These are phyloP conservation scores for Latrodectus geometricus DNA, from an alignment of 1,140 invertebrate species.

Conservation along the genomic window DNA sequence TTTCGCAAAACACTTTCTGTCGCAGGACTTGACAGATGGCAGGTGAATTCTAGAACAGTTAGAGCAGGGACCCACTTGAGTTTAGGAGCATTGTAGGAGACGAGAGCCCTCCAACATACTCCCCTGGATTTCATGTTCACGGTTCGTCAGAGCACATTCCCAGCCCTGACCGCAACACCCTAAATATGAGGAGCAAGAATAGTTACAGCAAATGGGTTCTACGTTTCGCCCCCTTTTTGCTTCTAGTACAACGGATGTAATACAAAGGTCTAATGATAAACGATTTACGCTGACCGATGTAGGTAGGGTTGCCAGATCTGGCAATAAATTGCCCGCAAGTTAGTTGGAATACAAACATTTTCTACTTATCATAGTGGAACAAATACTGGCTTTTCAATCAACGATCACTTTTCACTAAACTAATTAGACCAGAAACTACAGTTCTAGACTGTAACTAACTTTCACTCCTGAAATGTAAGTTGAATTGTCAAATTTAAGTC, in stretches of 20 bases:
- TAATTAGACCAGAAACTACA: too few species aligned
- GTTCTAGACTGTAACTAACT: too few species aligned
- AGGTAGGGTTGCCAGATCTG: background rate
- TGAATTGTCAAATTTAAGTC: too few species aligned
- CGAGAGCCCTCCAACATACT: slow-evolving; percentile 27
- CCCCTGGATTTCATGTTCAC: slow-evolving; percentile 31
- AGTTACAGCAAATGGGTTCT: slow-evolving; percentile 55
- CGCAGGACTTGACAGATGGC: slow-evolving; percentile 34
- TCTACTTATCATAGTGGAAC: too few species aligned
- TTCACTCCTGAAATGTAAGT: too few species aligned
- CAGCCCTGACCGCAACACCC: slow-evolving; percentile 47
- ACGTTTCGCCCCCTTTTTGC: slow-evolving; percentile 29
- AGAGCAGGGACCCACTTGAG: slow-evolving; percentile 13
- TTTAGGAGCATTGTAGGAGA: background rate
- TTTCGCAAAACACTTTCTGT: background rate
- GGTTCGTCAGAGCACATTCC: slow-evolving; percentile 40
- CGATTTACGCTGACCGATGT: background rate
- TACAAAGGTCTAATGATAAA: slow-evolving; percentile 52
- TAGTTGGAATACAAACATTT: too few species aligned
- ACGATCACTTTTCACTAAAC: too few species aligned
- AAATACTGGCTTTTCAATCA: too few species aligned
- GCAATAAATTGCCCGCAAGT: background rate
- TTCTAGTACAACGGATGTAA: slow-evolving; percentile 8
- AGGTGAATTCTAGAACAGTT: slow-evolving; percentile 8
- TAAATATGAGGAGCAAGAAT: slow-evolving; percentile 42